These are phyloP conservation scores for Rapana venosa DNA, from an alignment of 2,888 invertebrate genomes.

Conservation along the genomic window DNA sequence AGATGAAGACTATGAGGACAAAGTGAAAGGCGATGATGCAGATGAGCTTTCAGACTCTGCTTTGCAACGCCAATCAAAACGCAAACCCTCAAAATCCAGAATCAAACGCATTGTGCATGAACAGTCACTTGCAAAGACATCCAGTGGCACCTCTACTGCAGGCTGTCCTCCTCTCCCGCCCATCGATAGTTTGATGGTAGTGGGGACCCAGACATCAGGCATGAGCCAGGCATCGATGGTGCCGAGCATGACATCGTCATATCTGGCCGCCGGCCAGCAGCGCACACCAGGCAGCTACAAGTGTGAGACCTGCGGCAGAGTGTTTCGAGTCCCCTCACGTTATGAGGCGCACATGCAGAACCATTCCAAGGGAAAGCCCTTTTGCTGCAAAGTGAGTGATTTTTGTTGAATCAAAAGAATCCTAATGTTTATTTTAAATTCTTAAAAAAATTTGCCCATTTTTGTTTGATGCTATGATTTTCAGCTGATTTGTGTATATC, in stretches of 20 bases:
- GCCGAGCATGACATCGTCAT: background rate
- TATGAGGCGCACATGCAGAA: slow-evolving; percentile 53
- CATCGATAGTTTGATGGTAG: background rate
- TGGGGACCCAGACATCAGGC: background rate
- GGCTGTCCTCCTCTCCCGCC: background rate
- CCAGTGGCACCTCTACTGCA: slow-evolving; percentile 15
- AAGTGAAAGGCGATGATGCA: slow-evolving; percentile 24
- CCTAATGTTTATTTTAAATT: background rate
- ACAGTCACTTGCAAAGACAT: background rate
- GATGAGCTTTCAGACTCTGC: slow-evolving; percentile 36
- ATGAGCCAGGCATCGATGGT: slow-evolving; percentile 31
- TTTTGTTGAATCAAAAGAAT: background rate
- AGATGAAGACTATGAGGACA: slow-evolving; percentile 29
- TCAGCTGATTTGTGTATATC: background rate
- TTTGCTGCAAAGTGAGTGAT: slow-evolving; percentile 50
- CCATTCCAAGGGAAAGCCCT: slow-evolving; percentile 53
- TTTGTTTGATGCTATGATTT: background rate
- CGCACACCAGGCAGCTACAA: slow-evolving; percentile 40
- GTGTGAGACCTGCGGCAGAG: slow-evolving; percentile 51
- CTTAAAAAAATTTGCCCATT: background rate
- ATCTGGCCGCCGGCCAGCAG: background rate
- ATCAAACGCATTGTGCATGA: slow-evolving; percentile 50
- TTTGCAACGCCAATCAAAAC: slow-evolving; percentile 41
- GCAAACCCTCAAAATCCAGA: slow-evolving; percentile 54
- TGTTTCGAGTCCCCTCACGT: slow-evolving; percentile 51